Evolutionary conservation across 2,113 vertebrate species (phyloP).

Genomic region (Tragelaphus buxtoni): DNA sequence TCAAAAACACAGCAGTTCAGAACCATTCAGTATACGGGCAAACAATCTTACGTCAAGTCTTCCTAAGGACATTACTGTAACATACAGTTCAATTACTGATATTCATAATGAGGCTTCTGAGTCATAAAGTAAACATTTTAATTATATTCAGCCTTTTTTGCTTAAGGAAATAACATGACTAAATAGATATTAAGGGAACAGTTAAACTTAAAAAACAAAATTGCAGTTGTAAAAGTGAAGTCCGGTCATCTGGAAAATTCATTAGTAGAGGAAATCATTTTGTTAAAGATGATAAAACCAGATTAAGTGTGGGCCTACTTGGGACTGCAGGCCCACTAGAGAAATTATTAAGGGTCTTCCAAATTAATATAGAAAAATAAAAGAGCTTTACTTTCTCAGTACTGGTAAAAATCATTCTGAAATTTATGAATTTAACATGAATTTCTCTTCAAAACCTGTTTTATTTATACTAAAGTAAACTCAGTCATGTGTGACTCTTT

Average conservation of each 20-base stretch:
- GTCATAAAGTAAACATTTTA: not conserved
- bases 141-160: not conserved
- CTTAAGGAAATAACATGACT: not conserved
- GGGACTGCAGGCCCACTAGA: not conserved
- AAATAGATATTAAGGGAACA: not conserved
- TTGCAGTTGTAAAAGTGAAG: not conserved
- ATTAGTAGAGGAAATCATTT: conserved; percentile 7
- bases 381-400: not conserved
- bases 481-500: not conserved
- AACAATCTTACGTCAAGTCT: not conserved
- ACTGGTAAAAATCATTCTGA: not conserved
- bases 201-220: not conserved
- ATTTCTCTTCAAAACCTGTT: not conserved
- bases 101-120: not conserved
- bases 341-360: not conserved
- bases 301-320: not conserved
- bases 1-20: not conserved
- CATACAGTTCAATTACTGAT: not conserved
- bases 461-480: not conserved
- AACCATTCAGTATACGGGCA: not conserved
- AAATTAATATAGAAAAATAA: not conserved
- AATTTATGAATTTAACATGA: not conserved
- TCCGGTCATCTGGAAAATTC: not conserved
- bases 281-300: not conserved
- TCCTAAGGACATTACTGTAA: not conserved